Base-by-base conservation (phyloP, 1,140 invertebrate genomes). In the Pseudomyrmex flavicornis region DNA sequence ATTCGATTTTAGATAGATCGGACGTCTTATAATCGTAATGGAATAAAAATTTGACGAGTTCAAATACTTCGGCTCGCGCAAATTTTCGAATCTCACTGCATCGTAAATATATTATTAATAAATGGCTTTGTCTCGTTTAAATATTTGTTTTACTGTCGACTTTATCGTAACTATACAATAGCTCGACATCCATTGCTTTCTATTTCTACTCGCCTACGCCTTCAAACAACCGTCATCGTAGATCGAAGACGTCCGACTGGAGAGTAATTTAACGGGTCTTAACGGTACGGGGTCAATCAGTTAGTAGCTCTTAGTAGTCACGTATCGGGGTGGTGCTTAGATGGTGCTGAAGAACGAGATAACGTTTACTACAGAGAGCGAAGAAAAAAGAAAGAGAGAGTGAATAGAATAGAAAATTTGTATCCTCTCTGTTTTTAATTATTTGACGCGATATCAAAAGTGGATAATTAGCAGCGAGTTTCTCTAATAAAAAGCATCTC, bases 321-420 rank as follows among this genome's bases (percentile, higher is more conserved):
- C 82, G 86, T 72, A 82, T 88, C 86, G 72, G 76, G 87, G 76
- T 88, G 87, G 87, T 88, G 87, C 87, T 88, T 73, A 75, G 82
- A 87, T 88, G 87, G 87, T 88, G 87, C 87, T 88, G 65, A 79
- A 80, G 69, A 72, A 85, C 52, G 74, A 84, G 83, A 80, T 20
- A 74, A 83, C 66, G 66, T 83, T 86, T 70, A 73, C 17, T 66
- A 68, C 69, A 59, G 72, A 65, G 54, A 52, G 44, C 58, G 54
- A 77, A 69, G 62, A 46, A 73, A 66, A 5, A 46, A 77, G 35
- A 83, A 10, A 62, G 3, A 35, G 0, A n/a, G 17, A 52, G 2
- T 2, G 12, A 62, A 58, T 44, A n/a, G 44, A 58, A n/a, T n/a
- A 2, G 48, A 20, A 72, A 59, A 62, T 65, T 88, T 56, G 74